phyloP scores from a whole-genome alignment of 1,140 invertebrate species.

The Brachionus paranguensis region DNA sequence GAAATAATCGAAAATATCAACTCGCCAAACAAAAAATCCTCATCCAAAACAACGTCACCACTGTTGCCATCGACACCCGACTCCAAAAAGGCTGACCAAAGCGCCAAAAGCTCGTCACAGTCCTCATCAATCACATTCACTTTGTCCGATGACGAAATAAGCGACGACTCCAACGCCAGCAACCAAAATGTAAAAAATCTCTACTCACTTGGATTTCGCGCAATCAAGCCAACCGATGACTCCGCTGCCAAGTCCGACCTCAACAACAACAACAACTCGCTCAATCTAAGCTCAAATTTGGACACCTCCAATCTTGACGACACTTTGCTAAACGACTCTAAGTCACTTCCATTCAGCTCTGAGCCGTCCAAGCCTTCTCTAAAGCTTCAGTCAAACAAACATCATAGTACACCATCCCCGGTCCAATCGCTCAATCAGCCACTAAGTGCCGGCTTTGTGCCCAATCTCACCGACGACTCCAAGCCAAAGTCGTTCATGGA shows the following conservation, averaged over 20 bases:
- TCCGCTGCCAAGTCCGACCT: not conserved
- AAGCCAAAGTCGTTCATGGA: not conserved
- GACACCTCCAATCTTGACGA: not conserved
- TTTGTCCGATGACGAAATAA: conserved; percentile 33
- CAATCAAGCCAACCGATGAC: not conserved
- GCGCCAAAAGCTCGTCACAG: not conserved
- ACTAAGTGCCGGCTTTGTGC: conserved; percentile 31
- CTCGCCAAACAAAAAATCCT: conserved; percentile 20
- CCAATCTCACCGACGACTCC: not conserved
- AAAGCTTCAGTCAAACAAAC: not conserved
- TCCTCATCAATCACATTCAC: conserved; percentile 14
- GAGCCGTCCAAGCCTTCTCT: not conserved
- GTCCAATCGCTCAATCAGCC: not conserved
- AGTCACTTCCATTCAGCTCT: not conserved
- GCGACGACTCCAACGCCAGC: conserved; percentile 33
- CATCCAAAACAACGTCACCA: conserved; percentile 16
- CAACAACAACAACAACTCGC: not conserved
- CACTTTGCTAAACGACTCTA: not conserved
- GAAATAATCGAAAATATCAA: conserved; percentile 18
- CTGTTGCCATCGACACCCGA: not conserved
- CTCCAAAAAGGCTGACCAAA: not conserved
- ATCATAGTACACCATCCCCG: not conserved
- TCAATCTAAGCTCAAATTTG: conserved; percentile 11
- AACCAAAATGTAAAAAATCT: conserved; percentile 35
- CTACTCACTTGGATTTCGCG: not conserved